Percentiles rank a stretch among this genome's conserved stretches.
These are phyloP conservation scores for Tiliqua scincoides DNA, from an alignment of 2,113 vertebrate species.

Conservation along the genomic window DNA sequence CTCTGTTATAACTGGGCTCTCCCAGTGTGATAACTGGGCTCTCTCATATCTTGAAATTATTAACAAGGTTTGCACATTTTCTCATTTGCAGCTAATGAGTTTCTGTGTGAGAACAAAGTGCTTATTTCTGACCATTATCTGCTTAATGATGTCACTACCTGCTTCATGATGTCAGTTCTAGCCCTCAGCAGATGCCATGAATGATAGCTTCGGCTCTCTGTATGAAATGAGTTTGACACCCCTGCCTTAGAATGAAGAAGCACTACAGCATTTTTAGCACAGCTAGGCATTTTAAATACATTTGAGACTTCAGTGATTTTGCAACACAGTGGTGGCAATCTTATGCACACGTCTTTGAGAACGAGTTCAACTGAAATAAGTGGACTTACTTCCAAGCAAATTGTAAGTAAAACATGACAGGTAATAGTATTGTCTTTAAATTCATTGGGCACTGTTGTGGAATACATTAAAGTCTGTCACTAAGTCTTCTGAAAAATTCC, in stretches of 20 bases:
- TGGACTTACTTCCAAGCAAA: not conserved
- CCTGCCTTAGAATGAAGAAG: not conserved
- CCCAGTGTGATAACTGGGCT: too few species aligned
- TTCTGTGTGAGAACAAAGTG: too few species aligned
- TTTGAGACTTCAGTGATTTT: not conserved
- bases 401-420: not conserved
- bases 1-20: too few species aligned
- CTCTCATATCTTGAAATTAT: too few species aligned
- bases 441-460: not conserved
- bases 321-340: not conserved
- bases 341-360: not conserved
- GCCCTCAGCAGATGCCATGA: too few species aligned
- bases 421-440: slow-evolving; percentile 29
- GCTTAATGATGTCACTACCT: too few species aligned
- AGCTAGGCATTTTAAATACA: not conserved
- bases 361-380: not conserved
- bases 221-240: too few species aligned
- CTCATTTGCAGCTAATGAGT: too few species aligned
- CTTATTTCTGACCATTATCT: too few species aligned
- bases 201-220: too few species aligned
- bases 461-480: not conserved
- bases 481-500: slow-evolving; percentile 1
- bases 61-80: too few species aligned
- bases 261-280: not conserved
- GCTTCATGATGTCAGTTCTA: too few species aligned